phyloP scores from a whole-genome alignment of 2,888 invertebrate species.

The Drosophila multiciliata region DNA sequence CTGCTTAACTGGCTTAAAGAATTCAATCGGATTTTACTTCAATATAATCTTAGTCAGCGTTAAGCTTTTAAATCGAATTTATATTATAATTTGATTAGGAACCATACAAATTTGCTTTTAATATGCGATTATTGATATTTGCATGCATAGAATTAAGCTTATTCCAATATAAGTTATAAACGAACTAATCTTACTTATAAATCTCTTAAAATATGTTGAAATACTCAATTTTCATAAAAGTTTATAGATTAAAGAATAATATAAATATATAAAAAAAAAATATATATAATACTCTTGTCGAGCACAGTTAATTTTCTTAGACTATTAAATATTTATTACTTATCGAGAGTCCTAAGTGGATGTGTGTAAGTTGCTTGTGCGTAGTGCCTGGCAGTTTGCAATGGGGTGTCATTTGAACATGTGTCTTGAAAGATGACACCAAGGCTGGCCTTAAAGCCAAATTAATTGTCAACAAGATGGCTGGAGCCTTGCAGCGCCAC shows the following conservation, averaged over 20 bases:
- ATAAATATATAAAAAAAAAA: background rate
- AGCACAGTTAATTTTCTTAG: background rate
- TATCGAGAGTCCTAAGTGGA: constrained; percentile 38
- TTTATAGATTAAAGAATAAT: background rate
- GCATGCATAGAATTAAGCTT: background rate
- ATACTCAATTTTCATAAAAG: background rate
- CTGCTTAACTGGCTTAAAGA: background rate
- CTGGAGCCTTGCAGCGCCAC: constrained; percentile 53
- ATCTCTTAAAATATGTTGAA: background rate
- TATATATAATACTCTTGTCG: background rate
- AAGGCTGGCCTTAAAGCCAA: constrained; percentile 65
- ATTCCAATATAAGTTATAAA: background rate
- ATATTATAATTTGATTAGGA: background rate
- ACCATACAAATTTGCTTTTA: background rate
- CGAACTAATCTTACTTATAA: background rate
- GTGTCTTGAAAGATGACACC: constrained; percentile 63
- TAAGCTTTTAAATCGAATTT: background rate
- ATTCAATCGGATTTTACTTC: background rate
- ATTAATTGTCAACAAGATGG: constrained; percentile 74
- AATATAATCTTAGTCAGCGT: background rate
- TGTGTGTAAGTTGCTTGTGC: constrained; percentile 28
- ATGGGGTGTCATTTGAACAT: constrained; percentile 18
- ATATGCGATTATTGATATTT: background rate
- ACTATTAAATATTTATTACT: constrained; percentile 3
- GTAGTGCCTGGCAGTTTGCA: background rate